These are phyloP conservation scores for Setipinna tenuifilis DNA, from an alignment of 2,797 vertebrate genomes.

Conservation along the genomic window DNA sequence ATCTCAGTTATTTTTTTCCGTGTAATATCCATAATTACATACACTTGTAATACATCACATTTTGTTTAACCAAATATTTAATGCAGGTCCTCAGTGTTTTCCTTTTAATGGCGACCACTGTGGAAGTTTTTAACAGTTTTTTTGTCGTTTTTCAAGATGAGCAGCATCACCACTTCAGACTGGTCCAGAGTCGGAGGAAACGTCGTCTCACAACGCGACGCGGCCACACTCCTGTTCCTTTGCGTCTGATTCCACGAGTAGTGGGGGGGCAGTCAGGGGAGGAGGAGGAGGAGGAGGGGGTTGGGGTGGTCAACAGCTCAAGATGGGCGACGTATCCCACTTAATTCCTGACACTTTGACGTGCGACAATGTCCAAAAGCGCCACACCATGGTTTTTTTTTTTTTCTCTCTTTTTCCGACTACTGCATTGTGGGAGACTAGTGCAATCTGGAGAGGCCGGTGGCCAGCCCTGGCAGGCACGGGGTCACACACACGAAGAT, in stretches of 20 bases:
- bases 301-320: neutral
- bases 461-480: conserved; percentile 51
- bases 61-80: conserved; percentile 46
- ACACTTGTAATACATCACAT: conserved; percentile 48
- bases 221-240: neutral
- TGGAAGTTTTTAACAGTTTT: conserved; percentile 42
- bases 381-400: conserved; percentile 46
- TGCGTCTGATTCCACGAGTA: neutral
- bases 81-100: conserved; percentile 46
- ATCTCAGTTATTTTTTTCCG: conserved; percentile 45
- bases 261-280: neutral
- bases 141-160: conserved; percentile 46
- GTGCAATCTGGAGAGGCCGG: conserved; percentile 59
- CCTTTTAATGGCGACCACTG: conserved; percentile 37
- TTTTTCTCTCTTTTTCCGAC: conserved; percentile 14
- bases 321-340: neutral
- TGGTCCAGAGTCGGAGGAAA: neutral
- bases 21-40: conserved; percentile 54
- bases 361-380: conserved; percentile 50
- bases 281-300: neutral
- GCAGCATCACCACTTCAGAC: conserved; percentile 48
- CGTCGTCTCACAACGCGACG: neutral
- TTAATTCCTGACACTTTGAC: conserved; percentile 36
- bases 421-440: conserved; percentile 57
- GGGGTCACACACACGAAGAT: conserved; percentile 43